phyloP scores from a whole-genome alignment of 2,888 invertebrate species.

The Leptopterna dolabrata region DNA sequence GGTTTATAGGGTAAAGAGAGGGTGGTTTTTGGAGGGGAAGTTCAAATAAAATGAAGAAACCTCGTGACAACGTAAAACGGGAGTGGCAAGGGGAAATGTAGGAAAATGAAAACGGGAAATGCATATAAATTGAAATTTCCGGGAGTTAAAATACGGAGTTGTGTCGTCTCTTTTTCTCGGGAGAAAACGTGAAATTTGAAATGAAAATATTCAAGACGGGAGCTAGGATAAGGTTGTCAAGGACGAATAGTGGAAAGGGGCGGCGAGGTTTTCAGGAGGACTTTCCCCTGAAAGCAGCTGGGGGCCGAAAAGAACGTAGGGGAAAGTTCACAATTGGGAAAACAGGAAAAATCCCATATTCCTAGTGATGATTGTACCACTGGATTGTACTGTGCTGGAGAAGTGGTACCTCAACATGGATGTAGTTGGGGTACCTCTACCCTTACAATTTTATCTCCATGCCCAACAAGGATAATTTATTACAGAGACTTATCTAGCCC shows the following conservation, averaged over 20 bases:
- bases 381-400: no score
- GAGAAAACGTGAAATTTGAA: not conserved
- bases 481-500: no score
- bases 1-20: not conserved
- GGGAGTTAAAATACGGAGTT: not conserved
- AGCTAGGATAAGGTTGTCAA: not conserved
- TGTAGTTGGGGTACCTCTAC: no score
- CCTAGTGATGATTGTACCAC: no score
- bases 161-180: not conserved
- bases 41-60: not conserved
- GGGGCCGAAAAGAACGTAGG: not conserved
- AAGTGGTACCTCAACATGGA: no score
- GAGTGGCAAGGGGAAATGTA: not conserved
- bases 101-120: not conserved
- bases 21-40: not conserved
- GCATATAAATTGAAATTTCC: not conserved
- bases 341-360: no score
- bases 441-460: no score
- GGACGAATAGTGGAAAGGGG: not conserved
- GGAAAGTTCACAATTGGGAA: not conserved
- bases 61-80: no score
- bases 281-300: not conserved
- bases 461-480: no score
- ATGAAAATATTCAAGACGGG: not conserved
- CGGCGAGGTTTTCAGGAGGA: not conserved